Base-by-base conservation (phyloP, 2,888 invertebrate genomes). In the Drosophila mulleri region DNA sequence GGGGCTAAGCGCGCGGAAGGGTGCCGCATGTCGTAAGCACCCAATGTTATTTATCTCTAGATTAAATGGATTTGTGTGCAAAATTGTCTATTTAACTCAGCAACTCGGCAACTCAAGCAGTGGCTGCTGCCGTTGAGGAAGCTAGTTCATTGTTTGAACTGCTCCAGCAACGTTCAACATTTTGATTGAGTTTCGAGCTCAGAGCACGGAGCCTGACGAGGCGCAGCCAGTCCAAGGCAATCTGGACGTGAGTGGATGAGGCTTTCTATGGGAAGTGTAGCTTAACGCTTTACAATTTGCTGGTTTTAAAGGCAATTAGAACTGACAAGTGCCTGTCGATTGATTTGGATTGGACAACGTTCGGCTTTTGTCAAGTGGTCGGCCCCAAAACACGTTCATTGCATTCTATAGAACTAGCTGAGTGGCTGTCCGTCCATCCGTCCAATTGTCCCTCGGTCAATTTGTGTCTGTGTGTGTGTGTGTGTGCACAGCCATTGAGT, bases 31-130 rank as follows among this genome's bases (percentile, higher is more conserved):
- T 67, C 37, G 70, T 73, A 75, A 67, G 81, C 73, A 59, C 73
- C 72, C 74, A 85, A 78, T 90, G 89, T 78, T 88, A 90, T 88
- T 90, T 90, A 88, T 83, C 89, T 90, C 87, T 73, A 88, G 91
- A 90, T 90, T 88, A 88, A 88, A 83, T 86, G 88, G 88, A 88
- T 88, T 88, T 88, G 83, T 83, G 89, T 88, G 82, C 78, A 88
- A 90, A 90, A 88, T 88, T 90, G 88, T 86, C 90, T 87, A 89
- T 87, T 82, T 87, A 84, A 67, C 86, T 78, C 66, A 32, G 47
- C 16, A 41, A 41, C 41, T 2, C 5, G 5, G 26, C 26, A 84
- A 66, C 86, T 78, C 66, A 14, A n/a, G n/a, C 50, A 12, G 18
- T 42, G 64, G 54, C 50, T 52, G 48, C 52, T 32, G 32, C 32